Evolutionary conservation across 2,113 vertebrate species (phyloP), one percentile per base, ranked within the genome.

Genomic region (Oncorhynchus keta): DNA sequence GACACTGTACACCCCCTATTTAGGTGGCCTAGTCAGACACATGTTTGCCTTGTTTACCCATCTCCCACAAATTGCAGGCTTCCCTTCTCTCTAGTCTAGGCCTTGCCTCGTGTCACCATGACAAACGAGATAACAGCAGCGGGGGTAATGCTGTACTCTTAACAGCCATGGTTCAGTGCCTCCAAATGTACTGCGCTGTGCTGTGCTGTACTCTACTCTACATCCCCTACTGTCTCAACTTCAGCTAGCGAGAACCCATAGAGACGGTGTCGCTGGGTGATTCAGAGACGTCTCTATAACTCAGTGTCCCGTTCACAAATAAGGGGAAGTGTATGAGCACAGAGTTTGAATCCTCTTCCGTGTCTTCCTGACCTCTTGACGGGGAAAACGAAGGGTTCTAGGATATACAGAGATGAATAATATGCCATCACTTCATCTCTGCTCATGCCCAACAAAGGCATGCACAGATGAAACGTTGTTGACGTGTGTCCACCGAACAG

Each of bases 401-500:
- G 35, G 51, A 59, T 48, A 79, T 61, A 86, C 66, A 77, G 79
- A 83, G 70, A 81, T 61, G 22, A 39, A 81, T 77, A 68, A 79
- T 62, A 70, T 78, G 69, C 79, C 62, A 68, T 51, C 55, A 51
- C 81, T 82, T 85, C 55, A 83, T 76, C 70, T 57, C 67, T 73
- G 72, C 82, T 76, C 78, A 83, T 86, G 84, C 81, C 85, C 76
- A 80, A 73, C 9, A 77, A 83, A 73, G 83, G 75, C 85, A 83
- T 65, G 76, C 28, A 11, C 11, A 78, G 35, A 79, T 79, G 30
- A 77, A 83, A 79, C 66, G 75, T 72, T 74, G 62, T 83, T 84
- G 55, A 78, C 72, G 20, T 75, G 14, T 73, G 70, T 87, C 74
- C 81, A 78, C 70, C 16, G 6, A 86, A 80, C 81, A 86, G 72